A percentile compares a stretch with the other conserved stretches of the same genome.
phyloP scores from a whole-genome alignment of 2,113 vertebrate genomes.

The Illadopsis cleaveri region DNA sequence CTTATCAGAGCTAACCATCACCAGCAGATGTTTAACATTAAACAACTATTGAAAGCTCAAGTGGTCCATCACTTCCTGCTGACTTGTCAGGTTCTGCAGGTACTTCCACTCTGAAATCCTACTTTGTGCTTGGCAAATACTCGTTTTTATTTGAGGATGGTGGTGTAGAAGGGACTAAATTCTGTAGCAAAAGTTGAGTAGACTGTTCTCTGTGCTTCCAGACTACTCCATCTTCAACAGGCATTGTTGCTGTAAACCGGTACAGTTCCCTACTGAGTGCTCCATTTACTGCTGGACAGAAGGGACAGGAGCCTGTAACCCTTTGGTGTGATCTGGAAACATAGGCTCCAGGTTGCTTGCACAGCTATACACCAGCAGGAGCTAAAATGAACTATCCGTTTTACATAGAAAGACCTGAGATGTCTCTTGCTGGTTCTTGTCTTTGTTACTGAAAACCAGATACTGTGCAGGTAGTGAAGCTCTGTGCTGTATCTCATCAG shows the following conservation, averaged over 20 bases:
- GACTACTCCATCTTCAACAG: background rate
- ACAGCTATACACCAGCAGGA: background rate
- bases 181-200: background rate
- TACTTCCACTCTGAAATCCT: slow-evolving; percentile 44
- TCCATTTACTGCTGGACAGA: background rate
- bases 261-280: background rate
- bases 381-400: background rate
- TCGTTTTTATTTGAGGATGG: background rate
- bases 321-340: background rate
- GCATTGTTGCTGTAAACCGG: background rate
- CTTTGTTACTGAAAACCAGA: background rate
- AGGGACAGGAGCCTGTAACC: background rate
- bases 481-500: background rate
- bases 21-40: slow-evolving; percentile 91
- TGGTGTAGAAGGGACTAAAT: background rate
- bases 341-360: background rate
- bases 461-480: background rate
- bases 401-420: background rate
- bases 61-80: slow-evolving; percentile 92
- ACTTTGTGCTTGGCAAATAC: background rate
- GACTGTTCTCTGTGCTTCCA: background rate
- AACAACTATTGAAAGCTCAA: slow-evolving; percentile 89
- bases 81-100: slow-evolving; percentile 96
- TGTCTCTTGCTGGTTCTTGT: background rate
- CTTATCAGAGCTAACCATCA: slow-evolving; percentile 92